Percentiles rank a stretch among this genome's conserved stretches.
These are phyloP conservation scores for Sphyrna mokarran DNA, from an alignment of 2,113 vertebrate genomes.

Conservation along the genomic window DNA sequence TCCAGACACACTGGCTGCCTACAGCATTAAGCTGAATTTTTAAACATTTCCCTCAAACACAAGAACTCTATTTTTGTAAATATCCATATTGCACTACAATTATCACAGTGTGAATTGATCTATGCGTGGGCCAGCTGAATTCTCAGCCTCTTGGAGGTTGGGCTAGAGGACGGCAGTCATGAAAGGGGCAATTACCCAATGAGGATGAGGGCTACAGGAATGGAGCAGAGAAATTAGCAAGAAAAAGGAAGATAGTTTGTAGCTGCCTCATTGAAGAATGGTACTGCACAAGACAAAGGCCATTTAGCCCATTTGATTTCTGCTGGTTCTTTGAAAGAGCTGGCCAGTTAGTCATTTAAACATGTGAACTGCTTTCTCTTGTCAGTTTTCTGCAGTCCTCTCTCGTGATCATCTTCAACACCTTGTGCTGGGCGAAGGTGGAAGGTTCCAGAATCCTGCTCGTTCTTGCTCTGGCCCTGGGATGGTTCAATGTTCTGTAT, in stretches of 20 bases:
- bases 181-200: not conserved
- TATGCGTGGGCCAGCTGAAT: not conserved
- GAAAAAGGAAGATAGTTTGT: not conserved
- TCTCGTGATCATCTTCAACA: not conserved
- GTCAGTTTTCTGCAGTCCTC: constrained; percentile 17
- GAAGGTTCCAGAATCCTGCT: not conserved
- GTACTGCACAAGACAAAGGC: not conserved
- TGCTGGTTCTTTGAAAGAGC: not conserved
- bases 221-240: not conserved
- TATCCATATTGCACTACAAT: too few species aligned
- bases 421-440: not conserved
- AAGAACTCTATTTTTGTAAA: too few species aligned
- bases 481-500: constrained; percentile 32
- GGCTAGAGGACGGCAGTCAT: not conserved
- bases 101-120: not conserved
- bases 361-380: not conserved
- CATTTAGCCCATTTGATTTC: not conserved
- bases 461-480: not conserved
- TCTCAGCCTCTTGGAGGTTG: not conserved
- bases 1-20: too few species aligned
- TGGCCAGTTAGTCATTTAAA: not conserved
- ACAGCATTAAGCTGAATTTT: too few species aligned
- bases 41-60: too few species aligned
- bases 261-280: not conserved
- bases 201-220: not conserved